Base-by-base conservation (phyloP, 2,797 vertebrate genomes). In the Lutjanus campechanus region DNA sequence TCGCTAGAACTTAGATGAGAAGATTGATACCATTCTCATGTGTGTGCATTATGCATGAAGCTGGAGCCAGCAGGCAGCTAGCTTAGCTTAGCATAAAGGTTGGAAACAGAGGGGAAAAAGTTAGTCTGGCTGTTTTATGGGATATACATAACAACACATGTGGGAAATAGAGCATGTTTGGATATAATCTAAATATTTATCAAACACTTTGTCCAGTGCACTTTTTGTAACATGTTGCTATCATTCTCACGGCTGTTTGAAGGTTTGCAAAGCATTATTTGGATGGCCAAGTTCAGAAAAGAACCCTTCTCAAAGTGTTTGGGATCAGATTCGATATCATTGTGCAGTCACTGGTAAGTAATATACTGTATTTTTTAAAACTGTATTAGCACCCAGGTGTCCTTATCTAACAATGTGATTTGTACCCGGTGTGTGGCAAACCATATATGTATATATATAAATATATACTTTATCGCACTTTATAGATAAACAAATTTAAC, bases 221-320 rank as follows among this genome's bases (percentile, higher is more conserved):
- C 56, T 51, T 19, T 4, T 43, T 63, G 9, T 46, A 36, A 81
- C 46, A 43, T 7, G 13, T 22, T 55, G 11, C 67, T 12, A n/a
- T 58, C 1, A 12, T 62, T 44, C 5, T 10, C 15, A 1, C 73
- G 25, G 8, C 43, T 63, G 11, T 76, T 88, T 80, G 80, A 76
- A 99, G 98, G 84, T 96, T 95, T 20, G 98, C 97, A 77, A 97
- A 95, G 85, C 93, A 98, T 94, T 99, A 97, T n/a, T 74, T 91
- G 85, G 97, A 98, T 64, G 83, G 95, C 0, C 91, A 64, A 1
- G 62, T 51, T 59, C 89, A 95, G 40, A 96, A 92, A 81, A 96
- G 98, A 84, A 97, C 96, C 0, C 96, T 99, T 53, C 94, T 96
- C 82, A 99, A 99, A 87, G 97, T 99, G 86, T 99, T 97, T 73